phyloP scores from a whole-genome alignment of 2,888 invertebrate genomes.

The Abrostola triplasia region DNA sequence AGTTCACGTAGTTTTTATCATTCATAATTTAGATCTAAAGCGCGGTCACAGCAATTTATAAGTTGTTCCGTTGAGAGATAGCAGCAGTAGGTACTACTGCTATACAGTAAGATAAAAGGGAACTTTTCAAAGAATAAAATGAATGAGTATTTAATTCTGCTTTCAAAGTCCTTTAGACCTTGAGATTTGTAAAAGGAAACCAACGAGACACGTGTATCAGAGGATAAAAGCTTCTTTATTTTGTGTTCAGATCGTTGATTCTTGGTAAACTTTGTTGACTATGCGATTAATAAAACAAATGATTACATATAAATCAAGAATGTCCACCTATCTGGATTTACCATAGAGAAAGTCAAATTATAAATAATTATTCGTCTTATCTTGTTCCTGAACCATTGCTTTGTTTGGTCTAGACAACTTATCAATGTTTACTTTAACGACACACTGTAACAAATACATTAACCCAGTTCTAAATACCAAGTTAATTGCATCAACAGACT shows the following conservation, averaged over 20 bases:
- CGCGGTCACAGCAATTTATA: slow-evolving; percentile 24
- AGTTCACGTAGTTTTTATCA: slow-evolving; percentile 24
- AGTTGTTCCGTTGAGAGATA: slow-evolving; percentile 15
- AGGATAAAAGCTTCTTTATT: slow-evolving; percentile 1
- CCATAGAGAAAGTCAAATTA: not conserved
- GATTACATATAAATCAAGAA: no score
- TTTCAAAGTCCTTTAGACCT: slow-evolving; percentile 3
- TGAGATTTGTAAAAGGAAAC: slow-evolving; percentile 7
- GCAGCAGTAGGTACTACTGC: slow-evolving; percentile 8
- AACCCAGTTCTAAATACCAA: slow-evolving; percentile 38
- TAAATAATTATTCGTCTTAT: not conserved
- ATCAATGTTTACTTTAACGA: slow-evolving; percentile 42
- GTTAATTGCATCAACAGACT: slow-evolving; percentile 24
- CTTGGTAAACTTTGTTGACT: not conserved
- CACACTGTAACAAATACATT: slow-evolving; percentile 32
- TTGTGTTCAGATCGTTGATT: not conserved
- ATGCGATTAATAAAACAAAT: not conserved
- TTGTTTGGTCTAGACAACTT: slow-evolving; percentile 41
- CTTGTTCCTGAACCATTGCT: slow-evolving; percentile 6
- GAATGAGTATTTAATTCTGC: slow-evolving; percentile 12
- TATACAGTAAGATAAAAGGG: not conserved
- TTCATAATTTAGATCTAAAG: slow-evolving; percentile 7
- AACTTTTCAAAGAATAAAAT: not conserved
- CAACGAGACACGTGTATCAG: not conserved
- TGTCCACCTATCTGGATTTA: not conserved